Evolutionary conservation across 2,797 vertebrate genomes (phyloP).

Genomic region (Chelonia mydas): DNA sequence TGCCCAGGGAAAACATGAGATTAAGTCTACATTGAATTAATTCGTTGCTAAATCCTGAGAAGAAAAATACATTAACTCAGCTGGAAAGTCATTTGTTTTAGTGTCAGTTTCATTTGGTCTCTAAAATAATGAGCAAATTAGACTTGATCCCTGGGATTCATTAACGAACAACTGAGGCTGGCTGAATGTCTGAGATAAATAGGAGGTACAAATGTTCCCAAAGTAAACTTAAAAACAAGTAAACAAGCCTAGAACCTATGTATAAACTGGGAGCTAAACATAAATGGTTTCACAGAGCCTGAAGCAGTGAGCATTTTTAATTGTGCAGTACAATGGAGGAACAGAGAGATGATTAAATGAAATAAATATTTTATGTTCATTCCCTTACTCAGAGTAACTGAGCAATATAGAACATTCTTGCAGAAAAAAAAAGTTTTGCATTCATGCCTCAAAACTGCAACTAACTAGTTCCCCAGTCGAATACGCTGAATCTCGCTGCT

Average conservation of each 20-base stretch:
- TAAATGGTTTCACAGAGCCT: not conserved
- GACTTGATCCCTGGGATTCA: not conserved
- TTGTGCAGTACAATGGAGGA: not conserved
- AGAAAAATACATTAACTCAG: not conserved
- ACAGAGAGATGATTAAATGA: not conserved
- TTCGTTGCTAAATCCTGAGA: not conserved
- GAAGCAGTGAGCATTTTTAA: not conserved
- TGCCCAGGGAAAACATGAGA: not conserved
- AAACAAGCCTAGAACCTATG: not conserved
- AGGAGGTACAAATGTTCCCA: not conserved
- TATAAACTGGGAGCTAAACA: not conserved
- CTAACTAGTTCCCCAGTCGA: not conserved
- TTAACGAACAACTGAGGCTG: not conserved
- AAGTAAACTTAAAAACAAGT: not conserved
- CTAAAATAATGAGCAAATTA: not conserved
- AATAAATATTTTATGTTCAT: slow-evolving; percentile 32
- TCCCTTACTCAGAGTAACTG: not conserved
- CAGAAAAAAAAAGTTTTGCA: slow-evolving; percentile 39
- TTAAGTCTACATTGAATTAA: not conserved
- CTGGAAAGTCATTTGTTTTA: not conserved
- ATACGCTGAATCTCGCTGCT: not conserved
- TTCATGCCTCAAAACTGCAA: slow-evolving; percentile 66
- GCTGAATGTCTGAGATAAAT: not conserved
- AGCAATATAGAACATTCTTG: not conserved
- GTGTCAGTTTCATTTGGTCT: not conserved